Percentiles rank a stretch among this genome's conserved stretches.
These are phyloP conservation scores for Liparis tanakae DNA, from an alignment of 2,797 vertebrate genomes.

Conservation along the genomic window DNA sequence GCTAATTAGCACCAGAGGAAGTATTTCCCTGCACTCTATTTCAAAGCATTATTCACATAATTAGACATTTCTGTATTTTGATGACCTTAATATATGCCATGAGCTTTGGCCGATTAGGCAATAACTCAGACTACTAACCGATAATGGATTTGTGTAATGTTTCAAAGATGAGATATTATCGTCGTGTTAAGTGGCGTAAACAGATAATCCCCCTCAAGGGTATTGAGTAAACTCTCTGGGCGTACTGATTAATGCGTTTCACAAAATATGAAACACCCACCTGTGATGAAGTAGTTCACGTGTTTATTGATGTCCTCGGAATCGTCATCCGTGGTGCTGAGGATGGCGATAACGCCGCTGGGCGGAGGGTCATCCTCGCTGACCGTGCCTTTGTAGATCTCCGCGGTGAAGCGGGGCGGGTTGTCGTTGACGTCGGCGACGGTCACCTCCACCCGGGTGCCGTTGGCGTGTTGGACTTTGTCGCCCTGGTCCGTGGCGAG, in stretches of 20 bases:
- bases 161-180: conserved; percentile 71
- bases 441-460: conserved; percentile 87
- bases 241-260: conserved; percentile 41
- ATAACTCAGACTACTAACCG: conserved; percentile 58
- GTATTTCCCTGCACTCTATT: conserved; percentile 56
- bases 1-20: conserved; percentile 74
- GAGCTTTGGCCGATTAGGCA: conserved; percentile 57
- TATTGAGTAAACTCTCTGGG: conserved; percentile 37
- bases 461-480: conserved; percentile 86
- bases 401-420: conserved; percentile 94
- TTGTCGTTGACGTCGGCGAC: conserved; percentile 97
- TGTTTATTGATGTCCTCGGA: conserved; percentile 92
- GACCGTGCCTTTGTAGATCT: conserved; percentile 98
- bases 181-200: conserved; percentile 63
- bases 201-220: conserved; percentile 39
- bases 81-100: conserved; percentile 73
- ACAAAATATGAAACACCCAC: conserved; percentile 74
- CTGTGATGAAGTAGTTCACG: conserved; percentile 95
- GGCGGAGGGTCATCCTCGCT: conserved; percentile 95
- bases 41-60: conserved; percentile 68
- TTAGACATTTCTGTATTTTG: conserved; percentile 64
- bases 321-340: conserved; percentile 94
- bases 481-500: conserved; percentile 92
- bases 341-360: conserved; percentile 93
- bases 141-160: conserved; percentile 60